These are phyloP conservation scores for Riptortus pedestris DNA, from an alignment of 1,140 invertebrate species.

Conservation along the genomic window DNA sequence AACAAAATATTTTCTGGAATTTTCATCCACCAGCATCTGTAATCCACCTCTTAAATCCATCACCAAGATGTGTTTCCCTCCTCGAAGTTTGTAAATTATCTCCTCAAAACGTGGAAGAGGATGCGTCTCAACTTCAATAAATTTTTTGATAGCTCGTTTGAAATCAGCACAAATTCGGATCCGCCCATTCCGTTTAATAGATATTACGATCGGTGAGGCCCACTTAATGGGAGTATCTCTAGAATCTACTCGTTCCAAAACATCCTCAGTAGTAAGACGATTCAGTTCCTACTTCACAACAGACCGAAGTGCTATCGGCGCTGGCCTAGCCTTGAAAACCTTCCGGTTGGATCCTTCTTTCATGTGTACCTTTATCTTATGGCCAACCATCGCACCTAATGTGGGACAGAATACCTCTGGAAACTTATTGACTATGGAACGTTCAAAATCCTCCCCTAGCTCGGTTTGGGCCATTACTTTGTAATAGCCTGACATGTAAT, in stretches of 20 bases:
- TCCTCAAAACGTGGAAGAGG: background rate
- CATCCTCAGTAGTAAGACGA: background rate
- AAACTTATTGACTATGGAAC: background rate
- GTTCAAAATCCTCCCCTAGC: background rate
- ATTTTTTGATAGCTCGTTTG: background rate
- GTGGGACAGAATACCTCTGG: background rate
- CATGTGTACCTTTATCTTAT: background rate
- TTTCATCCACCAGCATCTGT: background rate
- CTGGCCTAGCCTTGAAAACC: no score
- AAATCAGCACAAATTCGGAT: background rate
- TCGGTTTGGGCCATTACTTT: background rate
- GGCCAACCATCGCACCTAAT: background rate
- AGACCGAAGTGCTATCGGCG: no score
- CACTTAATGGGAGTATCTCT: background rate
- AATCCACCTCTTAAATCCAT: background rate
- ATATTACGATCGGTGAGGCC: background rate
- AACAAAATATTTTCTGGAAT: background rate
- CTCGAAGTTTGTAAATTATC: background rate
- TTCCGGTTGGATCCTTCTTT: no score
- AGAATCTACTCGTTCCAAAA: background rate
- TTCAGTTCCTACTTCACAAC: background rate
- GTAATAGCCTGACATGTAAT: no score
- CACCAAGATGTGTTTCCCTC: background rate
- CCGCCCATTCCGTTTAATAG: background rate
- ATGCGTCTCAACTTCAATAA: background rate